Evolutionary conservation across 2,113 vertebrate genomes (phyloP), one percentile per base, ranked within the genome.

Genomic region (Eubucco bourcierii): DNA sequence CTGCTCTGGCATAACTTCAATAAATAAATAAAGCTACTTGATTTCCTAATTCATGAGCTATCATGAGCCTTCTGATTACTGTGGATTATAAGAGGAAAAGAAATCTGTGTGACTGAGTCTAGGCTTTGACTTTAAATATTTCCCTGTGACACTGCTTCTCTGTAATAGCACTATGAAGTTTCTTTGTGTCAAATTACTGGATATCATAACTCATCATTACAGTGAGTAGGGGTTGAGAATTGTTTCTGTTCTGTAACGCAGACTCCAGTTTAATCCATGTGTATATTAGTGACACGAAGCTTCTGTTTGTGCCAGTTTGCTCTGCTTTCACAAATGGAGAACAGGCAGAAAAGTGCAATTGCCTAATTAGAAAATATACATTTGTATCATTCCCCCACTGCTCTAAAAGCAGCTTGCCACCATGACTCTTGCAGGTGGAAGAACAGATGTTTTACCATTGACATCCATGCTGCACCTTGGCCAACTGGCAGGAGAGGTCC

Each of bases 401-500:
- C 88, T 95, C 66, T 44, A 80, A 20, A 68, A 53, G 75, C 83
- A 81, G 89, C 83, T 83, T 88, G 76, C 60, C 73, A n/a, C 88
- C 80, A 5, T 4, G 50, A 21, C 52, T 63, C 24, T 31, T 72
- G 80, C 93, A 95, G 91, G 92, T 94, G 91, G 93, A 53, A 19
- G 29, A 96, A 31, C 94, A 96, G 93, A 56, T 97, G 93, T 96
- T 90, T 25, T 7, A 0, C 64, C 28, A 76, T 13, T 93, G 88
- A 7, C 71, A 64, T 66, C 80, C 59, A 6, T 12, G 46, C 59
- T 58, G 82, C 61, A 83, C 58, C 87, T 85, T 13, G 15, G 88
- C 90, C 92, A 95, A 89, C 92, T 96, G 95, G 92, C 95, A 95
- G 72, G 33, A 46, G 27, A 94, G 63, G 27, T 50, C 73, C 5